Evolutionary conservation across 2,797 vertebrate species (phyloP), one percentile per base, ranked within the genome.

Genomic region (Peromyscus eremicus): DNA sequence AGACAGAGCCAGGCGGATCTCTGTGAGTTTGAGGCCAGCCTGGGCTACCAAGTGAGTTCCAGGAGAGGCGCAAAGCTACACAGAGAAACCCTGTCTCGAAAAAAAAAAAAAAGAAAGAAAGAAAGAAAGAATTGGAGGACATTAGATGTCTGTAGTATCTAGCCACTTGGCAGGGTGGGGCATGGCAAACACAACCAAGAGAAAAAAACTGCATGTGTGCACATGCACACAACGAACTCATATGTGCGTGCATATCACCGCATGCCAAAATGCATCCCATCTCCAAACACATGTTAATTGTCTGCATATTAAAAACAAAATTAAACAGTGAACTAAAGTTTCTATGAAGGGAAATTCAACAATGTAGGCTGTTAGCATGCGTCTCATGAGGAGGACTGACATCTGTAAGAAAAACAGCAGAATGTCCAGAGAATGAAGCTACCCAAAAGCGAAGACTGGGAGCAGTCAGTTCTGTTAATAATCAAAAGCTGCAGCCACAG

Each of bases 271-370:
- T 6, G 2, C 25, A 7, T 34, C 1, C 64, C 76, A 52, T 64
- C n/a, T 88, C 16, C 9, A 0, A 40, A 2, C 2, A 3, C n/a
- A 57, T 11, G 19, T 29, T 85, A 34, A 49, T 10, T 49, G 27
- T 73, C 77, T 60, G 8, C 66, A 34, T 7, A 2, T 62, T 76
- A 57, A 57, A 85, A 87, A 60, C 68, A 91, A 93, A 92, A 60
- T 91, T 25, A 12, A 55, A 25, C 79, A 70, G 77, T 40, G 66
- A 60, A 60, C 21, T 81, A 85, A 64, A 37, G 70, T 83, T 62
- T n/a, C 62, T 55, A 62, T 68, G 57, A 82, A 62, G 57, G 57
- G 40, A 82, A 62, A 40, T 49, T 16, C 16, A 5, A 68, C 34
- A 2, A 10, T 3, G 0, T 83, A 6, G 29, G 11, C 57, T 49